Conservation (phyloP, 2,888 invertebrate genomes). For the Julus scandinavius region DNA sequence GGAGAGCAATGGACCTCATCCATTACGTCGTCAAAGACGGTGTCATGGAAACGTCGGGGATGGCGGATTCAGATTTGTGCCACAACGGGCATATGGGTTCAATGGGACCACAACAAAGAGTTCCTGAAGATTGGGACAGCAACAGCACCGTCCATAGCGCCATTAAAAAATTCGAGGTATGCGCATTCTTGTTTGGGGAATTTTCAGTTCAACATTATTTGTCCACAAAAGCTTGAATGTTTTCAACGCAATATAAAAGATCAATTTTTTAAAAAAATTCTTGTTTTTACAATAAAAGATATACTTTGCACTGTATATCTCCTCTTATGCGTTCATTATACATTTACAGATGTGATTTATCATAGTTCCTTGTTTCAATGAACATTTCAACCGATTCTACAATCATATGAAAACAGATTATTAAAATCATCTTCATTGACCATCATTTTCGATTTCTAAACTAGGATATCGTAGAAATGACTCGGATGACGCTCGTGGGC, state of each 20-base stretch:
- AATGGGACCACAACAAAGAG: conserved; percentile 53
- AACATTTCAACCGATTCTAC: too few relatives aligned
- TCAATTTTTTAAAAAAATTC: too few relatives aligned
- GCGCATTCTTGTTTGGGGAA: background rate
- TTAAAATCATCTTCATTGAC: background rate
- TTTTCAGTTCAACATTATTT: too few relatives aligned
- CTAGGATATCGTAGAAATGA: conserved; percentile 82
- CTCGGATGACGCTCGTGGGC: conserved; percentile 81
- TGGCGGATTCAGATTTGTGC: conserved; percentile 56
- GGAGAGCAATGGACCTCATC: conserved; percentile 95
- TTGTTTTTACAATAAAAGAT: too few relatives aligned
- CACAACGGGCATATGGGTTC: conserved; percentile 56
- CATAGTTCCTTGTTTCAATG: too few relatives aligned
- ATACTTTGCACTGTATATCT: too few relatives aligned
- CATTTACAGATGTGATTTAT: too few relatives aligned
- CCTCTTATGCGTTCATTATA: too few relatives aligned
- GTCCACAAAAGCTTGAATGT: too few relatives aligned
- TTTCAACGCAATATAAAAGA: too few relatives aligned
- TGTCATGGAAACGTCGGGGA: conserved; percentile 73
- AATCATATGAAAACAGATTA: too few relatives aligned
- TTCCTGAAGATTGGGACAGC: conserved; percentile 72
- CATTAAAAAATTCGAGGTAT: conserved; percentile 79
- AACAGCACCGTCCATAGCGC: conserved; percentile 82
- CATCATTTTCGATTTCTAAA: background rate
- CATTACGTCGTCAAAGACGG: conserved; percentile 98